Percentiles rank a stretch among this genome's conserved stretches.
Conservation (phyloP, 2,113 vertebrate genomes). For the Pristiophorus japonicus region DNA sequence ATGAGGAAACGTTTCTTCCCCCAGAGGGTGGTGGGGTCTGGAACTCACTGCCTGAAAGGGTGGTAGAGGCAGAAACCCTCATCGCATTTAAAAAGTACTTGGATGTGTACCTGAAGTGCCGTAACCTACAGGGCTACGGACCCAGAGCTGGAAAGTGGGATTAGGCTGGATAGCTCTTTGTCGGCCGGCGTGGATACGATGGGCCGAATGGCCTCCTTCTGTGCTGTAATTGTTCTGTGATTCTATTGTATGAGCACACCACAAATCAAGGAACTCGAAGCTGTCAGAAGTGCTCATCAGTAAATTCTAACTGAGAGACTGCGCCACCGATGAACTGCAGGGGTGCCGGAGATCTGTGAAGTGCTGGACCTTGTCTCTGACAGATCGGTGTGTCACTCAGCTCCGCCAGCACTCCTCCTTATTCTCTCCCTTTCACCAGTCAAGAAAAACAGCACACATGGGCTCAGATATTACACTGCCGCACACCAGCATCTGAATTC, state of each 20-base stretch:
- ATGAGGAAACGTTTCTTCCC: too few species aligned
- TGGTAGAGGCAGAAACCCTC: too few species aligned
- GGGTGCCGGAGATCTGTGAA: background rate
- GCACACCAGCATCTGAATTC: background rate
- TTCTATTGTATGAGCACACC: background rate
- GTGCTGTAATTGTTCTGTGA: too few species aligned
- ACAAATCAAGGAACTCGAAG: background rate
- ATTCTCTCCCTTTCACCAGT: background rate
- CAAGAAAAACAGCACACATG: background rate
- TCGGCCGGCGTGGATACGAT: too few species aligned
- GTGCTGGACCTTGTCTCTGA: background rate
- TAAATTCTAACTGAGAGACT: background rate
- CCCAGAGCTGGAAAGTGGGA: too few species aligned
- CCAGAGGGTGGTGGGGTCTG: too few species aligned
- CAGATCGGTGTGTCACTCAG: background rate
- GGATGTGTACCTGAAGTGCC: too few species aligned
- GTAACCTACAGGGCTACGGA: too few species aligned
- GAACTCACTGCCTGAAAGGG: too few species aligned
- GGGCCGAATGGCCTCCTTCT: background rate
- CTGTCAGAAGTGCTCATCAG: background rate
- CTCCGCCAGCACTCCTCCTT: background rate
- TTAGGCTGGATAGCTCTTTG: too few species aligned
- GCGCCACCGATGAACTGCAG: background rate
- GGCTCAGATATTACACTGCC: background rate
- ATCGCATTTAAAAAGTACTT: too few species aligned